phyloP scores from a whole-genome alignment of 2,113 vertebrate species.

The Cyanoderma ruficeps region DNA sequence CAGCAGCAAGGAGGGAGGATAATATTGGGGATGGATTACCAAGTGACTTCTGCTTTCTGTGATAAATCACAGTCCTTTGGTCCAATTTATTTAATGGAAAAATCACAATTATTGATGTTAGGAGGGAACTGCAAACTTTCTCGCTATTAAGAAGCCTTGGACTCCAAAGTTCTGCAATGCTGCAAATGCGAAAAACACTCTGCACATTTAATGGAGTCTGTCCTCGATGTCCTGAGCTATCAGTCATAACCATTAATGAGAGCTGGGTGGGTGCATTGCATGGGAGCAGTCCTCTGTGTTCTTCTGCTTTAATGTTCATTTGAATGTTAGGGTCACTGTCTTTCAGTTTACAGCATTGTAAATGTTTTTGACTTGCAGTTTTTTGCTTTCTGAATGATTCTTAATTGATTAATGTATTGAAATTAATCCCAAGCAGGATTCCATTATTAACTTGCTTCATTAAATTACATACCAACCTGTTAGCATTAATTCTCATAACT shows the following conservation, averaged over 20 bases:
- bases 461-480: conserved; percentile 3
- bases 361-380: not conserved
- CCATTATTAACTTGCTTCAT: conserved; percentile 22
- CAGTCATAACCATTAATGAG: not conserved
- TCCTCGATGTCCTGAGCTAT: not conserved
- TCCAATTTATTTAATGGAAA: not conserved
- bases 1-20: not conserved
- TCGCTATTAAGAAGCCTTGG: not conserved
- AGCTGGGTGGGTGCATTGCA: not conserved
- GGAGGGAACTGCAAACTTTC: not conserved
- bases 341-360: not conserved
- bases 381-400: conserved; percentile 1
- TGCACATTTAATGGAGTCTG: not conserved
- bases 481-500: conserved; percentile 9
- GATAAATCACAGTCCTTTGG: not conserved
- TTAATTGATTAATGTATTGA: conserved; percentile 27
- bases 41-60: not conserved
- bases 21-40: not conserved
- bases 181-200: not conserved
- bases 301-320: not conserved
- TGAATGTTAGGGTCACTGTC: not conserved
- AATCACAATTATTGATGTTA: not conserved
- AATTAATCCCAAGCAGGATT: conserved; percentile 6
- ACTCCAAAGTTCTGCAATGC: not conserved
- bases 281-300: not conserved